A percentile compares a stretch with the other conserved stretches of the same genome.
These are phyloP conservation scores for Dryas iulia DNA, from an alignment of 1,140 invertebrate genomes.

Conservation along the genomic window DNA sequence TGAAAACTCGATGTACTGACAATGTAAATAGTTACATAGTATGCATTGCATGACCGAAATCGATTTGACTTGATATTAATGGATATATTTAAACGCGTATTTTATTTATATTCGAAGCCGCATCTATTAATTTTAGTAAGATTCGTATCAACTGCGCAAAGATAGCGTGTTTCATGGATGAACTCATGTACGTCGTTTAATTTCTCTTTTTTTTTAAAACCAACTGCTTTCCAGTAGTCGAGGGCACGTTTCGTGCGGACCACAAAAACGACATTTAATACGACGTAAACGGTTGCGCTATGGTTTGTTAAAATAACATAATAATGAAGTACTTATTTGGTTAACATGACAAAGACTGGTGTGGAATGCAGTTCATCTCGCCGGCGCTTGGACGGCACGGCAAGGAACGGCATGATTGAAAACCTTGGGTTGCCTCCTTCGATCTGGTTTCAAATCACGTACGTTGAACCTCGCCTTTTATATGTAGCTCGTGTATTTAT, in stretches of 20 bases:
- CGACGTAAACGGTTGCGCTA: slow-evolving; percentile 40
- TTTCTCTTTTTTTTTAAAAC: not conserved
- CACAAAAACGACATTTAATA: slow-evolving; percentile 26
- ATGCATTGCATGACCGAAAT: too few species aligned
- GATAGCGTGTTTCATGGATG: not conserved
- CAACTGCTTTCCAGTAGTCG: not conserved
- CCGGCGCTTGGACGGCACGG: slow-evolving; percentile 20
- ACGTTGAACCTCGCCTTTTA: slow-evolving; percentile 35
- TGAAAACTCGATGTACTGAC: too few species aligned
- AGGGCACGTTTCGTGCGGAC: not conserved
- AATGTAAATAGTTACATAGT: too few species aligned
- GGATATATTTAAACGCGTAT: not conserved
- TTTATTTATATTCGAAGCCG: not conserved
- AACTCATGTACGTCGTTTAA: not conserved
- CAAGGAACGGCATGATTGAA: slow-evolving; percentile 35
- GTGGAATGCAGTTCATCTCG: slow-evolving; percentile 49
- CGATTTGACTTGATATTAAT: too few species aligned
- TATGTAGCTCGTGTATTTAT: slow-evolving; percentile 8
- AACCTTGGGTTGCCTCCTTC: slow-evolving; percentile 47
- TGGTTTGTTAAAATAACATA: slow-evolving; percentile 73
- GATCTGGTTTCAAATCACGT: slow-evolving; percentile 59
- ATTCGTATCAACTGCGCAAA: not conserved
- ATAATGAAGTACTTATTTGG: slow-evolving; percentile 57
- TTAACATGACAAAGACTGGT: slow-evolving; percentile 66
- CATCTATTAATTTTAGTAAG: not conserved